phyloP scores from a whole-genome alignment of 1,140 invertebrate genomes.

The Ostrea denselamellosa region DNA sequence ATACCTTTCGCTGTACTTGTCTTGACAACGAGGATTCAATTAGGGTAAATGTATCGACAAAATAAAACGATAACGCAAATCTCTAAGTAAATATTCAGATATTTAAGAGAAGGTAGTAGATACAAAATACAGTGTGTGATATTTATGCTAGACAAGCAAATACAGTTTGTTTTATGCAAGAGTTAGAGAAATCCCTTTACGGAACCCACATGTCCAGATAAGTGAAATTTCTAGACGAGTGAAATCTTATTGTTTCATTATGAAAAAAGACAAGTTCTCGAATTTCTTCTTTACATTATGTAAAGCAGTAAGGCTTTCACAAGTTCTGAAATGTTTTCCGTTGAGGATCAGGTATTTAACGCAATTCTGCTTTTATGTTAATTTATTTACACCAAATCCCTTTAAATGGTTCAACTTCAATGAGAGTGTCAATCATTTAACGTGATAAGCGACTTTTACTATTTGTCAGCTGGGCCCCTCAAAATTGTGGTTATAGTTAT shows the following conservation, averaged over 20 bases:
- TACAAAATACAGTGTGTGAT: background rate
- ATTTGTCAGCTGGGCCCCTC: too few species aligned
- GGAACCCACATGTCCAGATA: background rate
- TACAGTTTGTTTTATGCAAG: background rate
- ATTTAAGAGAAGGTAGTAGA: too few species aligned
- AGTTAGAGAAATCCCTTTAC: background rate
- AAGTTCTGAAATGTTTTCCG: background rate
- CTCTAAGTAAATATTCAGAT: background rate
- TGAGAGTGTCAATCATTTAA: too few species aligned
- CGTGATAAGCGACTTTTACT: too few species aligned
- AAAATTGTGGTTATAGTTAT: too few species aligned
- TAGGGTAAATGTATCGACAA: background rate
- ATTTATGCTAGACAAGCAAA: background rate
- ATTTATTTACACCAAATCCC: background rate
- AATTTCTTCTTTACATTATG: background rate
- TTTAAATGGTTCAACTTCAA: background rate
- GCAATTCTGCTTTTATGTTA: background rate
- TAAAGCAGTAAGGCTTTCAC: background rate
- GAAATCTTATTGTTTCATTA: conserved; percentile 9
- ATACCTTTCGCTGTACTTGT: background rate
- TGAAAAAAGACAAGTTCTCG: conserved; percentile 17
- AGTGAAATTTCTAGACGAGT: background rate
- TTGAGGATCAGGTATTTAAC: background rate
- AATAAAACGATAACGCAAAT: background rate
- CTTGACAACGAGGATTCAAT: background rate